Evolutionary conservation across 1,140 invertebrate genomes (phyloP).

Genomic region (Andrena cerasifolii): DNA sequence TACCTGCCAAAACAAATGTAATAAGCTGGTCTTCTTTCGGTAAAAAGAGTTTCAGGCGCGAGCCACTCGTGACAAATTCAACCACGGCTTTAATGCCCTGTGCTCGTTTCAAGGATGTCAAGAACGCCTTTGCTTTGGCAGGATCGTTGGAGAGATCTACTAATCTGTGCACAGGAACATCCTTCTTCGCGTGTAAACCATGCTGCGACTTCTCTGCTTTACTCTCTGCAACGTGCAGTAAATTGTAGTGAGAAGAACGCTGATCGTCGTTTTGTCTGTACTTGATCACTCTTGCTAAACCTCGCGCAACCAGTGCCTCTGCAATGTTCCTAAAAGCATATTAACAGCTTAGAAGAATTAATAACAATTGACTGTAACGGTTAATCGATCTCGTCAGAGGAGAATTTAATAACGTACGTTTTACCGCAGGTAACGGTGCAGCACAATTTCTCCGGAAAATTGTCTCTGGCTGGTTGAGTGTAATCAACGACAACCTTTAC

Average conservation of each 20-base stretch:
- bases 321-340: constrained; percentile 91
- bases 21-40: constrained; percentile 97
- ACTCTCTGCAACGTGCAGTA: constrained; percentile 95
- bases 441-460: constrained; percentile 97
- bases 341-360: constrained; percentile 6
- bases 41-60: constrained; percentile 94
- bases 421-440: constrained; percentile 94
- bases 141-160: constrained; percentile 94
- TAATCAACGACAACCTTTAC: constrained; percentile 97
- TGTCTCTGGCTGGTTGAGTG: constrained; percentile 95
- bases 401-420: constrained; percentile 84
- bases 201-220: constrained; percentile 94
- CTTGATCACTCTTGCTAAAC: constrained; percentile 94
- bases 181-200: constrained; percentile 94
- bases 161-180: constrained; percentile 91
- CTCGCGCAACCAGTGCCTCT: constrained; percentile 96
- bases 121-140: constrained; percentile 92
- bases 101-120: constrained; percentile 94
- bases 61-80: constrained; percentile 97
- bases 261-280: constrained; percentile 98
- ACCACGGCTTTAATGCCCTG: constrained; percentile 94
- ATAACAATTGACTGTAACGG: not conserved
- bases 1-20: constrained; percentile 96
- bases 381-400: not conserved
- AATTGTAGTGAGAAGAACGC: constrained; percentile 96